Conservation (phyloP, 2,797 vertebrate genomes). For the Leptodactylus fallax region DNA sequence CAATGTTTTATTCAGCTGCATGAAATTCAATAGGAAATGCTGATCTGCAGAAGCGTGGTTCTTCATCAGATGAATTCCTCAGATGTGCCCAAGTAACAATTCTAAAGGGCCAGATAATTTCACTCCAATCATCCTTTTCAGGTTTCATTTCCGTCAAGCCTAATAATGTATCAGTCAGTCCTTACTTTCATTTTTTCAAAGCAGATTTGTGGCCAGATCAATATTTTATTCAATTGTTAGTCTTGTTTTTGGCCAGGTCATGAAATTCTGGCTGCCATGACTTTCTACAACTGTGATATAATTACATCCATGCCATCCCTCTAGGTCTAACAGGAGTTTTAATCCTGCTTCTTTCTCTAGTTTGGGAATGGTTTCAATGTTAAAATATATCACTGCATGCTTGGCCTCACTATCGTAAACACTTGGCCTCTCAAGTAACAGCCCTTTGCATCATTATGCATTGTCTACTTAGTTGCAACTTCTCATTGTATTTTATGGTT, state of each 20-base stretch:
- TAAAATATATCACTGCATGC: conserved; percentile 10
- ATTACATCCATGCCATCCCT: neutral
- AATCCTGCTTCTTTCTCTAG: neutral
- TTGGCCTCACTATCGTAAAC: conserved; percentile 19
- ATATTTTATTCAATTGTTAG: neutral
- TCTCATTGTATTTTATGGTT: conserved; percentile 3
- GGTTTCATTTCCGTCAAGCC: neutral
- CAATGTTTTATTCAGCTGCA: conserved; percentile 18
- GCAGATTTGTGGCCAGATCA: neutral
- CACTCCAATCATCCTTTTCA: neutral
- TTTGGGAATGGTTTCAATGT: neutral
- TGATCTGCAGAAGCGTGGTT: neutral
- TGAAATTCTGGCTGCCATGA: neutral
- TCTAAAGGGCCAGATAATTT: neutral
- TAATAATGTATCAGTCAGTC: neutral
- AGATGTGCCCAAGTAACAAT: neutral
- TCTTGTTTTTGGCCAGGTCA: neutral
- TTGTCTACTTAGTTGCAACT: conserved; percentile 16
- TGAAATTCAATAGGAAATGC: conserved; percentile 23
- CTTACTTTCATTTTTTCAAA: neutral
- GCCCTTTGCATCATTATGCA: conserved; percentile 15
- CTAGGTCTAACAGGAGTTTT: neutral
- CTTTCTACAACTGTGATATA: neutral
- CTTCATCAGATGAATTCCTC: conserved; percentile 1
- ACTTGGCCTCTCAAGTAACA: neutral